Conservation (phyloP, 1,140 invertebrate genomes). For the Harlomillsia oculata region DNA sequence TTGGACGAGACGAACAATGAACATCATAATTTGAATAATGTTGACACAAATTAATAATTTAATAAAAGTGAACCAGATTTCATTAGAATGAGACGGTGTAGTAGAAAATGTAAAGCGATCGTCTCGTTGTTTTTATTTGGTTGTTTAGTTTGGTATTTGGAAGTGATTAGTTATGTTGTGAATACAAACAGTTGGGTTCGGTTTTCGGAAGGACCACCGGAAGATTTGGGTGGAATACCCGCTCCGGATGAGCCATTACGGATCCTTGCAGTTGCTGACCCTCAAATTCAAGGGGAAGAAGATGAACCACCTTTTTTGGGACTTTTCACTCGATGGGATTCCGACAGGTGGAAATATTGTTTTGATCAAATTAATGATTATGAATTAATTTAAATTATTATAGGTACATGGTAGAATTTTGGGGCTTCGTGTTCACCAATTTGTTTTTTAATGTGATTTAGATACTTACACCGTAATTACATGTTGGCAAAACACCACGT, state of each 20-base stretch:
- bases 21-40: too few species aligned
- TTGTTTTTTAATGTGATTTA: constrained; percentile 38
- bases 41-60: too few species aligned
- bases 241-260: constrained; percentile 51
- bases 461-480: constrained; percentile 73
- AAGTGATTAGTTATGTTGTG: constrained; percentile 26
- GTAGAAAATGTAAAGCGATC: constrained; percentile 7
- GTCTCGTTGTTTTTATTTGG: constrained; percentile 2
- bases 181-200: constrained; percentile 17
- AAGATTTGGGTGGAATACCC: background rate
- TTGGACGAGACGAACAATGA: too few species aligned
- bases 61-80: too few species aligned
- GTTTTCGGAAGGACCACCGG: background rate
- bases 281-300: constrained; percentile 59
- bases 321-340: constrained; percentile 59
- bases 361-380: background rate
- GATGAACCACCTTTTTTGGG: constrained; percentile 52
- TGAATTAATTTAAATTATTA: background rate
- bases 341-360: constrained; percentile 55
- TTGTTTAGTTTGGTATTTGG: constrained; percentile 20
- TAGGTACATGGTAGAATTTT: constrained; percentile 2
- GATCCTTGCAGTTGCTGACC: constrained; percentile 79
- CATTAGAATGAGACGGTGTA: background rate
- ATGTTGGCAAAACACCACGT: constrained; percentile 56
- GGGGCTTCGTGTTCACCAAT: background rate